Evolutionary conservation across 2,113 vertebrate species (phyloP).

Genomic region (Etheostoma cragini): DNA sequence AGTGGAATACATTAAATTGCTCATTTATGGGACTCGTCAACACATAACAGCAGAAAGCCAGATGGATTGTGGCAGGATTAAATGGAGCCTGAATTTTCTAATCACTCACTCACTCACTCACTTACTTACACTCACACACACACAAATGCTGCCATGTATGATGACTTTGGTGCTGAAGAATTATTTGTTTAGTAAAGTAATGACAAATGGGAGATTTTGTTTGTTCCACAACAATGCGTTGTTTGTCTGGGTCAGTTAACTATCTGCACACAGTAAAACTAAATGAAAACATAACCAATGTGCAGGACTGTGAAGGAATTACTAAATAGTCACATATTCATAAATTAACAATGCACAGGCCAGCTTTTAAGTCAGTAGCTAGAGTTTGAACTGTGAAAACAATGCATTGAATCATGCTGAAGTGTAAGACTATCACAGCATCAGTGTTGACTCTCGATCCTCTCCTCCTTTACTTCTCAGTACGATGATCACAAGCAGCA

Average conservation of each 20-base stretch:
- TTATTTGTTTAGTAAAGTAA: constrained; percentile 2
- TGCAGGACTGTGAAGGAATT: neutral
- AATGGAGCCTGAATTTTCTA: constrained; percentile 7
- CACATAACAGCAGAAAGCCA: constrained; percentile 39
- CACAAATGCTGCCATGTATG: neutral
- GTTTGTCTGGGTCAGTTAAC: neutral
- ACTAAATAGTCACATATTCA: neutral
- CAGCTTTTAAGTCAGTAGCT: neutral
- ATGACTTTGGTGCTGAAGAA: neutral
- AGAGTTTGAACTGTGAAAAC: neutral
- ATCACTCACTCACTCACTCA: too few species aligned
- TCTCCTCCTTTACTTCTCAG: constrained; percentile 54
- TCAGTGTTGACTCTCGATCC: neutral
- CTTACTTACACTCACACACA: neutral
- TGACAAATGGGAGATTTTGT: neutral
- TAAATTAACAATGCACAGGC: neutral
- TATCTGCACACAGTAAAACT: neutral
- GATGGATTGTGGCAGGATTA: constrained; percentile 41
- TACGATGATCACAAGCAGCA: constrained; percentile 53
- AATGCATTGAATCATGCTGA: neutral
- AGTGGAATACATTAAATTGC: constrained; percentile 38
- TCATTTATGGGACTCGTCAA: constrained; percentile 42
- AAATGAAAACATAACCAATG: neutral
- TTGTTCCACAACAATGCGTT: neutral
- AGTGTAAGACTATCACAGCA: neutral